These are phyloP conservation scores for Ceratoteleas bidentatus DNA, from an alignment of 1,140 invertebrate genomes.

Conservation along the genomic window DNA sequence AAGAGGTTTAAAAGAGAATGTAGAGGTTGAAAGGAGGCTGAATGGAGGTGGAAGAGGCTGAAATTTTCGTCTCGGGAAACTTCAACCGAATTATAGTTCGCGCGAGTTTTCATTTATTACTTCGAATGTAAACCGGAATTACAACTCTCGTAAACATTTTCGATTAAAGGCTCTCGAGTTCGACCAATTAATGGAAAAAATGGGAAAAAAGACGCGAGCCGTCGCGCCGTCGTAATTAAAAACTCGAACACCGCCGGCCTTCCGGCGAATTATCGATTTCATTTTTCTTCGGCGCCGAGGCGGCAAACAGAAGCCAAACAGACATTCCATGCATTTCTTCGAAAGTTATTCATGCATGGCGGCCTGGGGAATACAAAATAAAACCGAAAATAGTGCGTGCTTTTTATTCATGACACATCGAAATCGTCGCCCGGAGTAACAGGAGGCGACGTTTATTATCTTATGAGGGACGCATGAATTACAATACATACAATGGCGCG, in stretches of 20 bases:
- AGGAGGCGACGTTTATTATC: slow-evolving; percentile 55
- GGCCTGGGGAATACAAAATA: slow-evolving; percentile 61
- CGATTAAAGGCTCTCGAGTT: slow-evolving; percentile 6
- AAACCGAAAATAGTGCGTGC: slow-evolving; percentile 53
- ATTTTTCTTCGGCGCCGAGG: not conserved
- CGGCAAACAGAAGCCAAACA: slow-evolving; percentile 30
- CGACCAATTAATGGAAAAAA: slow-evolving; percentile 9
- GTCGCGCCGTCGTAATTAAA: slow-evolving; percentile 3
- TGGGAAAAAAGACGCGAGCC: not conserved
- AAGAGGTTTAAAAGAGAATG: no score
- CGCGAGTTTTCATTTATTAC: slow-evolving; percentile 42
- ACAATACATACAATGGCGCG: slow-evolving; percentile 44
- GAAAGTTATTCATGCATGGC: slow-evolving; percentile 61
- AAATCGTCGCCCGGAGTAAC: slow-evolving; percentile 52
- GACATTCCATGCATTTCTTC: slow-evolving; percentile 66
- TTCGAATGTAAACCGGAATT: slow-evolving; percentile 34
- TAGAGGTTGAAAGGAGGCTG: no score
- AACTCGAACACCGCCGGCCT: not conserved
- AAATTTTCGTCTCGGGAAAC: no score
- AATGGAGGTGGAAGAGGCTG: no score
- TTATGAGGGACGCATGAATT: slow-evolving; percentile 42
- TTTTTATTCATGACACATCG: slow-evolving; percentile 58
- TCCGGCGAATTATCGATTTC: not conserved
- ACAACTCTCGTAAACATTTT: slow-evolving; percentile 27
- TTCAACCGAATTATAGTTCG: slow-evolving; percentile 27